A percentile compares a stretch with the other conserved stretches of the same genome.
Conservation (phyloP, 2,113 vertebrate species). For the Lampris megalopsis region DNA sequence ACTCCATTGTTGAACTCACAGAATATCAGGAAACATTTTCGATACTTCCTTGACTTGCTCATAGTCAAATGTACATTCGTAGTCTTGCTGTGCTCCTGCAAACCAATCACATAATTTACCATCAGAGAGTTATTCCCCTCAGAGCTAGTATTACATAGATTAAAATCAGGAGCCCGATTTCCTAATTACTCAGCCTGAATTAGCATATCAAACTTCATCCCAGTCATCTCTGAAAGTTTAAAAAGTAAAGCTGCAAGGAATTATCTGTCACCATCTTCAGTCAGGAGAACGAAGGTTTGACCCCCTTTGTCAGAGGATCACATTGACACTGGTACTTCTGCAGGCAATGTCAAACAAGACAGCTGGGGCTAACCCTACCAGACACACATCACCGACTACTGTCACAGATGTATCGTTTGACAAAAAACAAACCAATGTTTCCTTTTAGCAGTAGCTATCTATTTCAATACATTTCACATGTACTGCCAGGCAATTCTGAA, state of each 20-base stretch:
- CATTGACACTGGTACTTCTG: conserved; percentile 69
- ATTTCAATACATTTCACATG: conserved; percentile 49
- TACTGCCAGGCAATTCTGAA: conserved; percentile 52
- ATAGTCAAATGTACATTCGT: conserved; percentile 49
- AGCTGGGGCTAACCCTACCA: conserved; percentile 66
- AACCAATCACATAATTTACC: conserved; percentile 70
- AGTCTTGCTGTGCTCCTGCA: conserved; percentile 41
- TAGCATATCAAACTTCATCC: conserved; percentile 63
- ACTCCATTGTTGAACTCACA: background rate
- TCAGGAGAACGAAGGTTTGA: conserved; percentile 70
- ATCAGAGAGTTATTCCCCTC: conserved; percentile 54
- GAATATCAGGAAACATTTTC: conserved; percentile 13
- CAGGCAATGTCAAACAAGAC: conserved; percentile 78
- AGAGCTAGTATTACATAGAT: conserved; percentile 64
- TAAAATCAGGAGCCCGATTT: conserved; percentile 34
- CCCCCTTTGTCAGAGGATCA: conserved; percentile 74
- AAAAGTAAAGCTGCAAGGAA: conserved; percentile 71
- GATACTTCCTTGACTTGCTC: conserved; percentile 15
- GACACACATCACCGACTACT: conserved; percentile 63
- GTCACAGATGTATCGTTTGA: conserved; percentile 69
- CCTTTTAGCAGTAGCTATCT: conserved; percentile 52
- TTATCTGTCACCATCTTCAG: conserved; percentile 72
- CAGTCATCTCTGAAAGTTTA: conserved; percentile 61
- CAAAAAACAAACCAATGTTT: conserved; percentile 71
- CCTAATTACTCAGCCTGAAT: conserved; percentile 72